Evolutionary conservation across 1,140 invertebrate species (phyloP).

Genomic region (Vanessa tameamea): DNA sequence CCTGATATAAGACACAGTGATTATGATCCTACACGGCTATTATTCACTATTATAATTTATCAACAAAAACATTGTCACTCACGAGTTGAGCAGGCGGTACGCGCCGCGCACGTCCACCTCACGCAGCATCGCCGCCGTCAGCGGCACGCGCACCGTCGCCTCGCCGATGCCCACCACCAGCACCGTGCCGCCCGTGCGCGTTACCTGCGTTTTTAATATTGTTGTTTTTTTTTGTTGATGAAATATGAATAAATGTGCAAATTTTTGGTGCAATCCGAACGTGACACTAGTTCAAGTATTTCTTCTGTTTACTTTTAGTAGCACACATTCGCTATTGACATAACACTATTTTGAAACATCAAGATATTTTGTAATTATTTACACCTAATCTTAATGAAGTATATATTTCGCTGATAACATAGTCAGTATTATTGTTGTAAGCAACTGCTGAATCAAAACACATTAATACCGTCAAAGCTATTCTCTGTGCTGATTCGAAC

Average conservation of each 20-base stretch:
- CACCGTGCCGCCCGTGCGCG: constrained; percentile 89
- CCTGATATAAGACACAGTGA: constrained; percentile 69
- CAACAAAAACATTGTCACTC: constrained; percentile 56
- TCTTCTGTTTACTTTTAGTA: background rate
- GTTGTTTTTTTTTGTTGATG: background rate
- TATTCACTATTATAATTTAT: background rate
- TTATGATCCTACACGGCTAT: background rate
- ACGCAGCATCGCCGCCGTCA: constrained; percentile 87
- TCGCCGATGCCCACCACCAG: constrained; percentile 93
- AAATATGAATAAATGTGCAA: no score
- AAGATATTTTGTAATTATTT: background rate
- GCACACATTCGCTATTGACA: background rate
- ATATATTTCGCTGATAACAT: no score
- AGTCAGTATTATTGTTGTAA: no score
- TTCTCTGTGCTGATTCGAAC: constrained; percentile 82
- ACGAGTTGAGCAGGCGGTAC: constrained; percentile 95
- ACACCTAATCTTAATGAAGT: no score
- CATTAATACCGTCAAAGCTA: constrained; percentile 57
- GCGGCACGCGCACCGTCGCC: constrained; percentile 87
- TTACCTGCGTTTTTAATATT: constrained; percentile 82
- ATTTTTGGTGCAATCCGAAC: no score
- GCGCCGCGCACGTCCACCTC: constrained; percentile 95
- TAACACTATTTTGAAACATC: background rate
- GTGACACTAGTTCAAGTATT: no score
- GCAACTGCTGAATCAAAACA: no score